Percentiles rank a stretch among this genome's conserved stretches.
Conservation (phyloP, 2,113 vertebrate species). For the Microcebus murinus region DNA sequence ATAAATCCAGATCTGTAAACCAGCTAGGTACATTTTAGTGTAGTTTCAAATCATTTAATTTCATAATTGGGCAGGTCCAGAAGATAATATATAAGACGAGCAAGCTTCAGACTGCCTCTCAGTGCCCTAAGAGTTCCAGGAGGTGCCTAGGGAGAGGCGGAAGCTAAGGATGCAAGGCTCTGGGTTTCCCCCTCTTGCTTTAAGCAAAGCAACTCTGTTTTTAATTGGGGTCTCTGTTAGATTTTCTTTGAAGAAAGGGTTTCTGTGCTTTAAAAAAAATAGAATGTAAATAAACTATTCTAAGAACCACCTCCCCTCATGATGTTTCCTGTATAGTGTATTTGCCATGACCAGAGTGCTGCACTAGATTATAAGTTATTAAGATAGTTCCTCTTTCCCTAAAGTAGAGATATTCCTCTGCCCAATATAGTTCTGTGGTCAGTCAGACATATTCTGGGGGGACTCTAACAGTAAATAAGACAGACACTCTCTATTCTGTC, state of each 20-base stretch:
- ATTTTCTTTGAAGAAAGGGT: not conserved
- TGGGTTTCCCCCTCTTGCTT: not conserved
- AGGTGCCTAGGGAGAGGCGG: not conserved
- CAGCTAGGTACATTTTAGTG: not conserved
- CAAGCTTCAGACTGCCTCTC: not conserved
- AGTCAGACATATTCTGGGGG: not conserved
- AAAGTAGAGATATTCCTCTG: not conserved
- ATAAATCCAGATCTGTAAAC: not conserved
- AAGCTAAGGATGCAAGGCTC: not conserved
- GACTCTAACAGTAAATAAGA: not conserved
- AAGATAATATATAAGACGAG: not conserved
- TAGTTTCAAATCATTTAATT: conserved; percentile 21
- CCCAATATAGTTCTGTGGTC: not conserved
- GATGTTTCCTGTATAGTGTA: not conserved
- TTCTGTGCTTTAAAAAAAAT: not conserved
- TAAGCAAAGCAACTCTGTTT: not conserved
- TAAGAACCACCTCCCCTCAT: not conserved
- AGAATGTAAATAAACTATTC: not conserved
- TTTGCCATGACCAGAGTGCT: not conserved
- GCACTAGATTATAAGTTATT: not conserved
- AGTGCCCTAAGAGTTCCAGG: not conserved
- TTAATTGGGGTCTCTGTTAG: not conserved
- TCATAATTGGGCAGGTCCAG: conserved; percentile 1
- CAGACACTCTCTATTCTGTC: not conserved
- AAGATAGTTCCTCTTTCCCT: not conserved